Base-by-base conservation (phyloP, 2,888 invertebrate species). In the Palloptera scutellata region DNA sequence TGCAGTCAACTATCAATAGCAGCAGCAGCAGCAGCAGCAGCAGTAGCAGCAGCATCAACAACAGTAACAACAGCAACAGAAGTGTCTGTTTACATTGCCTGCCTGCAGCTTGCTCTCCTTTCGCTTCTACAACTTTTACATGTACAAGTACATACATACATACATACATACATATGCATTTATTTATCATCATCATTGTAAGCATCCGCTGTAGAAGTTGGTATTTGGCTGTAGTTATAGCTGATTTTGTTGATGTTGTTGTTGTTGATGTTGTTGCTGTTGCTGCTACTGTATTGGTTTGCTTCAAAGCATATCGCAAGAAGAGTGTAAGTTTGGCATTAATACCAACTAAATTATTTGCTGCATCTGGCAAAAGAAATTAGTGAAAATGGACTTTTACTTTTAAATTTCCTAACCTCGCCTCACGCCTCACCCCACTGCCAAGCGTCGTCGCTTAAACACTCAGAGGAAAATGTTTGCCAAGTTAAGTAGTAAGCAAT, bases 371-470 rank as follows among this genome's bases (percentile, higher is more conserved):
- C 53, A 60, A 70, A 80, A 78, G 76, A 82, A 80, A 80, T 80
- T 79, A 81, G 82, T 81, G 82, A 82, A 81, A 81, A 82, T 81
- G 77, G 81, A 81, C 81, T 81, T 81, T 81, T 81, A 81, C 81
- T 82, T 81, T 81, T 80, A 75, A 79, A 62, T 71, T 73, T 73
- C 65, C 61, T 71, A 62, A 54, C 64, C 11, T 45, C 40, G 40
- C 42, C 48, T 72, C 72, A n/a, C n/a, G 71, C 75, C 73, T 72
- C 75, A 72, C 69, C 73, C 72, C 74, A 74, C 67, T 77, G 73
- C 73, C 55, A 67, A 51, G 64, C 61, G 20, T 57, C 69, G 66
- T 60, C 68, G 43, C 61, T 63, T 51, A 68, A 66, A 67, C 71
- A 69, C 72, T 66, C 55, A 65, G 67, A 66, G 67, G 71, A 70